These are phyloP conservation scores for Tragelaphus strepsiceros DNA, from an alignment of 2,113 vertebrate genomes.

Conservation along the genomic window DNA sequence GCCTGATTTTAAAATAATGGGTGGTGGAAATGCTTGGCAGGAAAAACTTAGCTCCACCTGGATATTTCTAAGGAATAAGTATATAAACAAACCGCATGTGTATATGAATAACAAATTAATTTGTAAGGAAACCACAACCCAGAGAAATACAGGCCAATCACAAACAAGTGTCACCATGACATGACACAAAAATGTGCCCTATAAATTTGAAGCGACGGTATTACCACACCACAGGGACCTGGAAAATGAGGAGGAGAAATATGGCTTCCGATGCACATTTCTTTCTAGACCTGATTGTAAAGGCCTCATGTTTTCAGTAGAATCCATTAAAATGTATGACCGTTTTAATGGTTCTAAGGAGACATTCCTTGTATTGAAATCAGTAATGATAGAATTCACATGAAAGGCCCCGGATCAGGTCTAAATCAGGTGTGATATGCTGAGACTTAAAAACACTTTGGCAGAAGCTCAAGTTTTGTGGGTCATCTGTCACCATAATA, in stretches of 20 bases:
- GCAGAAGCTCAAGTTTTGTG: constrained; percentile 59
- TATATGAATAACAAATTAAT: neutral
- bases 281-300: constrained; percentile 54
- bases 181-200: constrained; percentile 1
- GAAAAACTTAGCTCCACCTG: neutral
- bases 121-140: constrained; percentile 14
- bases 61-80: neutral
- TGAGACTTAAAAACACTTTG: constrained; percentile 43
- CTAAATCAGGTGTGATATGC: constrained; percentile 49
- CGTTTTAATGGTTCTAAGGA: constrained; percentile 59
- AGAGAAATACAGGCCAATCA: constrained; percentile 7
- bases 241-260: constrained; percentile 12
- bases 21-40: neutral
- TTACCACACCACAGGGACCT: neutral
- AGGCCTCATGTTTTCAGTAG: constrained; percentile 61
- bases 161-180: neutral
- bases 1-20: neutral
- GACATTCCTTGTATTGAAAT: constrained; percentile 59
- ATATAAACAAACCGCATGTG: neutral
- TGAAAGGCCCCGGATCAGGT: constrained; percentile 35
- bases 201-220: neutral
- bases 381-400: constrained; percentile 62
- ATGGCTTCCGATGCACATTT: constrained; percentile 37
- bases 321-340: constrained; percentile 73
- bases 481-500: constrained; percentile 57